Evolutionary conservation across 1,140 invertebrate genomes (phyloP), one percentile per base, ranked within the genome.

Genomic region (Cheumatopsyche charites): DNA sequence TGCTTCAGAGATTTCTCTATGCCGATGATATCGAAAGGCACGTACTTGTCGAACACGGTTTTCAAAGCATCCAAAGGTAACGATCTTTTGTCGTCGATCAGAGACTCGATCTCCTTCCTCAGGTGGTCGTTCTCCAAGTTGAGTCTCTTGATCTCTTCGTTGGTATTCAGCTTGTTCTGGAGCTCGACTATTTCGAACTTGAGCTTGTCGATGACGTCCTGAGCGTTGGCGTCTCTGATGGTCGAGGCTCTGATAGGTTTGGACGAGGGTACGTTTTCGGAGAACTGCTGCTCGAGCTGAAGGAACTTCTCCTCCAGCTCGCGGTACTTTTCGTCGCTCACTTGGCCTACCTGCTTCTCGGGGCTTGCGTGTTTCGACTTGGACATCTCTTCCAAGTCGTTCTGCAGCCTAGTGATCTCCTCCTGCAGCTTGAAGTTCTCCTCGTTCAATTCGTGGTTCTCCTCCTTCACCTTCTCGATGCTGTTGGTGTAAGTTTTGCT

Each of bases 141-240:
- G 47, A 81, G 77, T 42, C 77, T 73, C 71, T 70, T 71, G 45
- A 79, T 78, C 62, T 71, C 75, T 69, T 84, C 80, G 63, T 79
- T 79, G 68, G 81, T 79, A 49, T 80, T 77, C 71, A 85, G 71
- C 77, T 83, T 79, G 67, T 79, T 80, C 76, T 82, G 83, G 17
- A 86, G 71, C 26, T 84, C 81, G 75, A 77, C 78, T 11, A 87
- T 82, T 75, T 87, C 84, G 49, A 83, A 81, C 72, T 82, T 82
- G 0, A 86, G 77, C 47, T 82, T 82, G 75, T 83, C 84, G 62
- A 83, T 81, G 1, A 85, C 80, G 74, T 84, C 79, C 78, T 87
- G 85, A 21, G 85, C 86, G 68, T 86, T 86, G 77, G 86, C 80
- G 70, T 87, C 85, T n/a, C 63, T 75, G 26, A 79, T 77, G 67